Conservation (phyloP, 2,113 vertebrate species). For the Lycocorax pyrrhopterus region DNA sequence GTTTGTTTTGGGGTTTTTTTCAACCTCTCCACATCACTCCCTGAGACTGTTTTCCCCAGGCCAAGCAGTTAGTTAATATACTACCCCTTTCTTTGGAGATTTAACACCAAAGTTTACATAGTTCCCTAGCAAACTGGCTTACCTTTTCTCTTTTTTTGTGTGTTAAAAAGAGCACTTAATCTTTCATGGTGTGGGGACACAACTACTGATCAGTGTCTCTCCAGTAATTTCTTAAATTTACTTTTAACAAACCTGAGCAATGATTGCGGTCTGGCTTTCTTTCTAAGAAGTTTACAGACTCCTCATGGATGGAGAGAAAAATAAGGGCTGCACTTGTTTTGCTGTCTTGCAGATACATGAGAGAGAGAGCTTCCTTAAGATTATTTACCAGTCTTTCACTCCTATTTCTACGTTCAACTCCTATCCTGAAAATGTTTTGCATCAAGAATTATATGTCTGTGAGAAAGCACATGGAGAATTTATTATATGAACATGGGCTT, state of each 20-base stretch:
- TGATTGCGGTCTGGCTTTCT: background rate
- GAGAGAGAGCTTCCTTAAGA: background rate
- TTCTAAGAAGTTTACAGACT: background rate
- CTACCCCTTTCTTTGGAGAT: background rate
- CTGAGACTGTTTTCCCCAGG: background rate
- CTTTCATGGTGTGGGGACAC: background rate
- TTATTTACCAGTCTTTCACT: background rate
- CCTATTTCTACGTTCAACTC: background rate
- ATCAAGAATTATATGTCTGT: background rate
- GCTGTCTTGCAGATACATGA: background rate
- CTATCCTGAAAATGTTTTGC: background rate
- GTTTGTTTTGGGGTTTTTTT: background rate
- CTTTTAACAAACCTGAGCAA: background rate
- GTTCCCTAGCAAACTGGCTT: background rate
- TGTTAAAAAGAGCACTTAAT: background rate
- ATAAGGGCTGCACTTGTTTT: background rate
- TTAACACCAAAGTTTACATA: background rate
- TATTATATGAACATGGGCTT: background rate
- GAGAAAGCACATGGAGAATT: background rate
- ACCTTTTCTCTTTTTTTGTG: too few species aligned
- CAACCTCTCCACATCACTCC: background rate
- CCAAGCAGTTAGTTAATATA: background rate
- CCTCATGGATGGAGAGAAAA: background rate
- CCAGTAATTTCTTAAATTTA: background rate
- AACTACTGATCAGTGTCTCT: background rate